These are phyloP conservation scores for Oplegnathus fasciatus DNA, from an alignment of 2,113 vertebrate genomes.

Conservation along the genomic window DNA sequence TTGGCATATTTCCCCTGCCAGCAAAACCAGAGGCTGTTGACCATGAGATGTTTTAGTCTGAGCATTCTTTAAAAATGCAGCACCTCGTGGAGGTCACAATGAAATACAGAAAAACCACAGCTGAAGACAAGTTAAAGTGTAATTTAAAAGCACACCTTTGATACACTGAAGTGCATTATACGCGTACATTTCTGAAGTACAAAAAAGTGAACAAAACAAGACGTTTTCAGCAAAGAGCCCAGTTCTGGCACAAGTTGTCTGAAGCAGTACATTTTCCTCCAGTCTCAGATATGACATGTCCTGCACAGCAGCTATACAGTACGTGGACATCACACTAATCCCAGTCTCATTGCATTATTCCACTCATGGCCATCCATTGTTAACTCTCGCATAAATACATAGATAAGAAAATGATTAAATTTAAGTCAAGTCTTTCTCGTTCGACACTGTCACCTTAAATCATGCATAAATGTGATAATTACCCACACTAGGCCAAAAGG, in stretches of 20 bases:
- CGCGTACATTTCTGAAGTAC: neutral
- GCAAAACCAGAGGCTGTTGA: conserved; percentile 52
- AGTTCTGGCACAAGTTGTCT: conserved; percentile 34
- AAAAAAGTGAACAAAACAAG: conserved; percentile 14
- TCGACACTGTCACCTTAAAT: conserved; percentile 84
- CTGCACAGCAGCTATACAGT: conserved; percentile 3
- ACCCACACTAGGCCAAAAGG: conserved; percentile 80
- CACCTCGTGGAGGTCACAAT: conserved; percentile 24
- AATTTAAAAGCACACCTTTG: conserved; percentile 28
- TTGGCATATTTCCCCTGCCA: conserved; percentile 42
- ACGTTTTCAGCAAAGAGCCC: neutral
- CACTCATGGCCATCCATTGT: conserved; percentile 71
- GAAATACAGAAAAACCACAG: conserved; percentile 25
- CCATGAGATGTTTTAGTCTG: conserved; percentile 60
- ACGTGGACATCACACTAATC: conserved; percentile 63
- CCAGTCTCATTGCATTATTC: conserved; percentile 70
- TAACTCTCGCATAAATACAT: conserved; percentile 85
- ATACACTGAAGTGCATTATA: conserved; percentile 30
- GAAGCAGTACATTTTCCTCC: conserved; percentile 17
- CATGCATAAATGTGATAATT: conserved; percentile 87
- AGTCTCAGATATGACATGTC: conserved; percentile 29
- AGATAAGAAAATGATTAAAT: conserved; percentile 84
- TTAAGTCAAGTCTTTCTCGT: conserved; percentile 80
- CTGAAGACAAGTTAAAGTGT: neutral
- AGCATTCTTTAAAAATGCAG: conserved; percentile 38